A percentile compares a stretch with the other conserved stretches of the same genome.
Evolutionary conservation across 2,888 invertebrate genomes (phyloP).

Genomic region (Sycophila texana): DNA sequence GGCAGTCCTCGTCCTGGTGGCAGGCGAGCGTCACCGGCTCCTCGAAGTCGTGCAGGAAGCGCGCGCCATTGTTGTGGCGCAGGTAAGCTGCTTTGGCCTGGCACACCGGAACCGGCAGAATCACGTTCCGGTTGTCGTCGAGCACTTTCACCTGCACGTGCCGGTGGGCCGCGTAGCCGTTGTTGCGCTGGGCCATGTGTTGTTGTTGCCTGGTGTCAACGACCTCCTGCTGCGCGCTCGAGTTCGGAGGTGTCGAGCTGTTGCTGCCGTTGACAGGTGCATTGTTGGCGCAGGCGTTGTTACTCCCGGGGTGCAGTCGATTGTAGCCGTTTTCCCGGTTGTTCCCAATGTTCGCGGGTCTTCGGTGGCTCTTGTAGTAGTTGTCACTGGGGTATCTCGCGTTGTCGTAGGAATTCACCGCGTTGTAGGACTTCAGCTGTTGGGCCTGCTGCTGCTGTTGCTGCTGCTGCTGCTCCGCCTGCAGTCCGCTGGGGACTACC

Average conservation of each 20-base stretch:
- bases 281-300: constrained; percentile 67
- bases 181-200: constrained; percentile 67
- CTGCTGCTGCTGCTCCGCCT: constrained; percentile 30
- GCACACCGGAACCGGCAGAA: constrained; percentile 64
- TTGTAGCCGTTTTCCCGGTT: constrained; percentile 59
- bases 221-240: constrained; percentile 75
- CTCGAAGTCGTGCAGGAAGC: constrained; percentile 60
- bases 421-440: constrained; percentile 40
- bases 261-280: constrained; percentile 70
- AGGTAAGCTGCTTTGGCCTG: constrained; percentile 56
- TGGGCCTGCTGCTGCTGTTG: constrained; percentile 55
- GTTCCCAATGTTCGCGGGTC: background rate
- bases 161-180: constrained; percentile 74
- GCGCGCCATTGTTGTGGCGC: constrained; percentile 56
- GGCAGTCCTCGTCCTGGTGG: constrained; percentile 64
- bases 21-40: constrained; percentile 59
- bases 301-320: constrained; percentile 76
- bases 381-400: constrained; percentile 55
- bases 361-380: constrained; percentile 54
- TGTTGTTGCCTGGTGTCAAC: constrained; percentile 76
- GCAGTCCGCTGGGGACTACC: background rate
- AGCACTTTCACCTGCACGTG: constrained; percentile 78
- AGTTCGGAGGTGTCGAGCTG: background rate
- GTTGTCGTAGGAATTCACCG: constrained; percentile 46
- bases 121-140: constrained; percentile 74